A percentile compares a stretch with the other conserved stretches of the same genome.
These are phyloP conservation scores for Astreopora myriophthalma DNA, from an alignment of 64 coral and sea anemone genomes.

Conservation along the genomic window DNA sequence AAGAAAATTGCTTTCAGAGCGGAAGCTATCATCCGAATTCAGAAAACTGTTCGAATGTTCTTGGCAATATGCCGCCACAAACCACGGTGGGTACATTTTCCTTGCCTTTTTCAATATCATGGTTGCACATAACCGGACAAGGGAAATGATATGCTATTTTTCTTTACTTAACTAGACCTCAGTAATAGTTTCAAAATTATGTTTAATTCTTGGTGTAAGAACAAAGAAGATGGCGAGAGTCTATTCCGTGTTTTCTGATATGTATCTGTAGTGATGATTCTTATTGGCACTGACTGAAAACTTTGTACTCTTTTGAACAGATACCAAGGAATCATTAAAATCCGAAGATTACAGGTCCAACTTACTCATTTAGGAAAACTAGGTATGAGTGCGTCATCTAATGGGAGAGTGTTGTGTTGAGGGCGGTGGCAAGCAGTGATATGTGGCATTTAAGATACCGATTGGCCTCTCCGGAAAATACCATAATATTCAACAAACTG, in stretches of 20 bases:
- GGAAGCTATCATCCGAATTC: constrained; percentile 76
- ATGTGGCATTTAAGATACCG: no score
- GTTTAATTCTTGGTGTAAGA: no score
- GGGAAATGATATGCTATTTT: background rate
- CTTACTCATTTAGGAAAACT: constrained; percentile 71
- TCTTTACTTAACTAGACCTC: background rate
- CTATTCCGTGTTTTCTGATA: background rate
- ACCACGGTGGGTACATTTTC: constrained; percentile 70
- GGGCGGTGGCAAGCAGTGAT: background rate
- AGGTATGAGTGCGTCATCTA: constrained; percentile 16
- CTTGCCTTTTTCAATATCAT: background rate
- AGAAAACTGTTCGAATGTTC: constrained; percentile 93
- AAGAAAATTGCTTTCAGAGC: constrained; percentile 96
- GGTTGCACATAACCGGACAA: background rate
- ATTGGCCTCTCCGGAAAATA: no score
- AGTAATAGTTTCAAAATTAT: no score
- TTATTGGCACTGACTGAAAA: no score
- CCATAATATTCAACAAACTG: no score
- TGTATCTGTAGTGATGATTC: no score
- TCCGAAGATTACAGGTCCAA: constrained; percentile 86
- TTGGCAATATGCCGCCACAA: constrained; percentile 68
- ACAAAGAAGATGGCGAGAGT: background rate
- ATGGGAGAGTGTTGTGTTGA: background rate
- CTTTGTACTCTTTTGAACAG: constrained; percentile 26
- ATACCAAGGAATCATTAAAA: constrained; percentile 91